Conservation (phyloP, 2,113 vertebrate species). For the Cryptotis parvus region DNA sequence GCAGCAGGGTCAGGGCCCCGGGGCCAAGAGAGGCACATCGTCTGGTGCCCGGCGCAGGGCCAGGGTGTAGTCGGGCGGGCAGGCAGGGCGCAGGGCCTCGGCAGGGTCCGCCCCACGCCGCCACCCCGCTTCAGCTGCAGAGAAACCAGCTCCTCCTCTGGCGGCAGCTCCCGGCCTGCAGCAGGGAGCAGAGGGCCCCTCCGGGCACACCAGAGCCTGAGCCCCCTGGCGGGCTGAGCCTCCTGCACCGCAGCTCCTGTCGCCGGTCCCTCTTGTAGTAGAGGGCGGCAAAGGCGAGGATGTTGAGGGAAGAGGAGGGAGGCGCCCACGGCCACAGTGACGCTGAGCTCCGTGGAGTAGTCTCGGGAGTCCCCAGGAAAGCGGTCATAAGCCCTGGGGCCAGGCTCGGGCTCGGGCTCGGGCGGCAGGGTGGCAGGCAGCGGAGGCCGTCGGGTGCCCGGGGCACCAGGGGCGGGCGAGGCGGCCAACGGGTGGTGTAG, state of each 20-base stretch:
- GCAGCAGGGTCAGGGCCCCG: constrained; percentile 96
- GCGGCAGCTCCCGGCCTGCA: constrained; percentile 92
- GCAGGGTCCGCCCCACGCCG: constrained; percentile 86
- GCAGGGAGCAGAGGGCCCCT: constrained; percentile 89
- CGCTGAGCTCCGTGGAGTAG: constrained; percentile 95
- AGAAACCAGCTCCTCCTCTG: constrained; percentile 95
- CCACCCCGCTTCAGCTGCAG: constrained; percentile 92
- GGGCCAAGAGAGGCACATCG: constrained; percentile 93
- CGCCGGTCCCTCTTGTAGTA: constrained; percentile 96
- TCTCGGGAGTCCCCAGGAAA: constrained; percentile 93
- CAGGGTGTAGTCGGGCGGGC: constrained; percentile 95
- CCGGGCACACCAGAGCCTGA: constrained; percentile 74
- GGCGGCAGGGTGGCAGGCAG: constrained; percentile 87
- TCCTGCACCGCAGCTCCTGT: constrained; percentile 91
- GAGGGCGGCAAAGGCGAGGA: constrained; percentile 95
- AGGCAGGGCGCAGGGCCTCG: constrained; percentile 93
- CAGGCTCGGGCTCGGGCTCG: constrained; percentile 87
- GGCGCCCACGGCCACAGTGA: constrained; percentile 94
- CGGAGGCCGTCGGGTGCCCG: constrained; percentile 88
- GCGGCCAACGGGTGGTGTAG: constrained; percentile 84
- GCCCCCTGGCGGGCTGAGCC: constrained; percentile 87
- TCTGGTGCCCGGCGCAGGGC: constrained; percentile 94
- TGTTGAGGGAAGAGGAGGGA: constrained; percentile 97
- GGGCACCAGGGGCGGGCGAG: constrained; percentile 82
- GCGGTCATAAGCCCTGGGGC: constrained; percentile 88